Percentiles rank a stretch among this genome's conserved stretches.
Evolutionary conservation across 2,797 vertebrate species (phyloP).

Genomic region (Crenichthys baileyi): DNA sequence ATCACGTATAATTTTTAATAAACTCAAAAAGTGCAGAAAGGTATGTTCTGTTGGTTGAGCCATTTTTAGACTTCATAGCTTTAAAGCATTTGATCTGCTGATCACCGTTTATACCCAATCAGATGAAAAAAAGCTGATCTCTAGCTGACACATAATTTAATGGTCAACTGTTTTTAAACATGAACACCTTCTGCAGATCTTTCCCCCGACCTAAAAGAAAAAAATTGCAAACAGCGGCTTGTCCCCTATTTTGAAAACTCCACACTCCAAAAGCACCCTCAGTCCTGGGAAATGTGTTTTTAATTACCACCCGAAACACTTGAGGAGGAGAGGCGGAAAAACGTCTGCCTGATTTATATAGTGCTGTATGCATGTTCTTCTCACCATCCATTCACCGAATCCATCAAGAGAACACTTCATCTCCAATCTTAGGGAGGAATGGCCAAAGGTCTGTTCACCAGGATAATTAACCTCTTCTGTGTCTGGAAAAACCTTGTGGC

Average conservation of each 20-base stretch:
- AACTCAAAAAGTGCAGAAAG: too few relatives aligned
- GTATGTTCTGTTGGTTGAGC: neutral
- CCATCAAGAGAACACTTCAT: conserved; percentile 90
- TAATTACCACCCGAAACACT: conserved; percentile 91
- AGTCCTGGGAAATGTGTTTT: conserved; percentile 88
- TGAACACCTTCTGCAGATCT: neutral
- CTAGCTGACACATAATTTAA: neutral
- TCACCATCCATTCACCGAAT: conserved; percentile 86
- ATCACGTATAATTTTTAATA: neutral
- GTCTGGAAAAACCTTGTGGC: conserved; percentile 47
- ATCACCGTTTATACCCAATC: neutral
- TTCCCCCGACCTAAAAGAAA: conserved; percentile 47
- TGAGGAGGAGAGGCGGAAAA: conserved; percentile 66
- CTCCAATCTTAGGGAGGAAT: conserved; percentile 82
- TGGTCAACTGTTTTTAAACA: neutral
- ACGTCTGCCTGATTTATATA: conserved; percentile 89
- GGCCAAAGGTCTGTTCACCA: conserved; percentile 82
- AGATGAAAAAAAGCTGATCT: neutral
- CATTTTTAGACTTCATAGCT: neutral
- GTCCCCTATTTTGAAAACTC: conserved; percentile 69
- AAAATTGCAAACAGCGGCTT: conserved; percentile 68
- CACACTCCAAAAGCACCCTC: conserved; percentile 67
- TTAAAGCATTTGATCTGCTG: neutral
- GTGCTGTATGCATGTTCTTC: conserved; percentile 89
- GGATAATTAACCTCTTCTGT: conserved; percentile 78